Evolutionary conservation across 2,888 invertebrate species (phyloP), one percentile per base, ranked within the genome.

Genomic region (Cosmia pyralina): DNA sequence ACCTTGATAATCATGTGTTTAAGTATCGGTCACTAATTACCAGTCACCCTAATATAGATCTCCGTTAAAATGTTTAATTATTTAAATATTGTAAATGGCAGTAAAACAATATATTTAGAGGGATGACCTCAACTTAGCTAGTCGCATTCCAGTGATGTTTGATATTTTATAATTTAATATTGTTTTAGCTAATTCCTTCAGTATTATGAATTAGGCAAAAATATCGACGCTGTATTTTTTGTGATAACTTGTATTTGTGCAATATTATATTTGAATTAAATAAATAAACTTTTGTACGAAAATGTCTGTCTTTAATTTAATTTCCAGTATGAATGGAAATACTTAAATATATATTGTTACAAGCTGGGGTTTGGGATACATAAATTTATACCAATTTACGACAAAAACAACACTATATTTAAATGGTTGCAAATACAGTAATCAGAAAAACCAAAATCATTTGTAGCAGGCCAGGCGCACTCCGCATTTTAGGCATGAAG

Each of bases 131-230:
- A 83, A 81, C 72, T 68, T 75, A 86, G 75, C 92, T 93, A 93
- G 93, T 93, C 93, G 83, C 92, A 93, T 93, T 93, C 92, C 92
- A 89, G 85, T 90, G 88, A 88, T 87, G 76, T 85, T 41, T 41
- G 34, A 50, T 57, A 58, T 28, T 28, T 46, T 28, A 28, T 38
- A n/a, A n/a, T 44, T 48, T 38, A 66, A 4, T 44, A 53, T 75
- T 38, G 60, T n/a, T 73, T 64, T 74, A 53, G 62, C 77, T 50
- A 65, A 68, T 64, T 34, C 7, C 34, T 63, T 69, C 83, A 81
- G 81, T 81, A 81, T 81, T 81, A 83, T 19, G 7, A 19, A 59
- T 28, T 34, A 66, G 34, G 68, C 83, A 79, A 65, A 71, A 71
- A 57, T 55, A 50, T 55, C 0, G 34, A 57, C 22, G 63, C 48